A percentile compares a stretch with the other conserved stretches of the same genome.
Conservation (phyloP, 2,797 vertebrate genomes). For the Tenualosa thibaudeaui region DNA sequence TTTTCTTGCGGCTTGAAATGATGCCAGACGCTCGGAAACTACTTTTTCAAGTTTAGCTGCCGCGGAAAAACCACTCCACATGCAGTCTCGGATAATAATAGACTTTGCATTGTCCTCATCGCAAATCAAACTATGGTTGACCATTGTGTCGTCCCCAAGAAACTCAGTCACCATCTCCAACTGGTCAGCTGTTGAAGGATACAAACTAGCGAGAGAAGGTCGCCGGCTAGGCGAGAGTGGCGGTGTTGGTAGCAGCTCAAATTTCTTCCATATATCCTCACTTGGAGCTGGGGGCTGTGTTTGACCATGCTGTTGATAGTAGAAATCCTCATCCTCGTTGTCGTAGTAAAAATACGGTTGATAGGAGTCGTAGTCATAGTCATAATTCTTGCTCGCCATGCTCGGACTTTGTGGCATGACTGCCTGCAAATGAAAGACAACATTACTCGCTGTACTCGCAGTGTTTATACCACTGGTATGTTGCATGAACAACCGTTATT, state of each 20-base stretch:
- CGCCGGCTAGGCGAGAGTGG: conserved; percentile 84
- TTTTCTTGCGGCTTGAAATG: conserved; percentile 75
- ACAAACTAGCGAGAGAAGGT: conserved; percentile 68
- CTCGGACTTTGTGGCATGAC: conserved; percentile 78
- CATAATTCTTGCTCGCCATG: conserved; percentile 80
- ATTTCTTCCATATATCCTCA: conserved; percentile 96
- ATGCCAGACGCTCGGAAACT: conserved; percentile 85
- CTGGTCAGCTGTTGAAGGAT: conserved; percentile 79
- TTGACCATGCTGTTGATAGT: conserved; percentile 80
- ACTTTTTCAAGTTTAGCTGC: conserved; percentile 83
- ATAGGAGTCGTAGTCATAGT: conserved; percentile 84
- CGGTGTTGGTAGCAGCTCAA: conserved; percentile 87
- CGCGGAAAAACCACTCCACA: conserved; percentile 92
- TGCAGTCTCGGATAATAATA: conserved; percentile 92
- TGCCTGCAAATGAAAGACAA: conserved; percentile 40
- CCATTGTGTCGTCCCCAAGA: conserved; percentile 81
- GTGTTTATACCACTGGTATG: background rate
- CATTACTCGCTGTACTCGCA: background rate
- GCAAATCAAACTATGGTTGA: conserved; percentile 86
- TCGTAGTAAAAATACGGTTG: conserved; percentile 85
- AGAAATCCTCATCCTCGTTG: conserved; percentile 87
- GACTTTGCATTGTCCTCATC: conserved; percentile 80
- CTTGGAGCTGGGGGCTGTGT: conserved; percentile 84
- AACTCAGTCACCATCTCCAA: conserved; percentile 86
- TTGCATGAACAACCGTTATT: background rate